Evolutionary conservation across 53 echinoderm and acorn worm species (phyloP).

Genomic region (Henricia sp.): DNA sequence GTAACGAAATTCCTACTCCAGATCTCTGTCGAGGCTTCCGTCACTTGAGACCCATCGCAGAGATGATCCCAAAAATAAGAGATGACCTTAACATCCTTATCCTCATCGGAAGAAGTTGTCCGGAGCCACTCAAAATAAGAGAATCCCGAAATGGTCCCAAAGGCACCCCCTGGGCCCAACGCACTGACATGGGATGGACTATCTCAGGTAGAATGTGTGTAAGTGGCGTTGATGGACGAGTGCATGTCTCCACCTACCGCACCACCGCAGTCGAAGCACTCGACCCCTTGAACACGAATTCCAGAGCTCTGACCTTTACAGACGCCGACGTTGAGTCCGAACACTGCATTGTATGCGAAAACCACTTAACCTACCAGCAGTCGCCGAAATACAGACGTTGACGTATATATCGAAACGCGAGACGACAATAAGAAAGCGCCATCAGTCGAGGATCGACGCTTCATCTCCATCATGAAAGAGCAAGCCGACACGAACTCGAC

Average conservation of each 20-base stretch:
- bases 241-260: conserved; percentile 35
- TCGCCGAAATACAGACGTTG: background rate
- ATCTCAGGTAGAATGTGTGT: conserved; percentile 61
- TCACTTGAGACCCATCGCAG: background rate
- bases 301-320: too few species aligned
- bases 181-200: conserved; percentile 67
- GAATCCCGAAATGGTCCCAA: conserved; percentile 59
- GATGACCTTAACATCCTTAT: conserved; percentile 52
- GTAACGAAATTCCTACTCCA: conserved; percentile 58
- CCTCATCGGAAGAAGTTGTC: conserved; percentile 66
- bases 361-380: background rate
- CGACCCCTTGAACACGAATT: too few species aligned
- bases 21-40: background rate
- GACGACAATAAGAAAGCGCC: background rate
- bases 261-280: conserved; percentile 11
- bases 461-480: conserved; percentile 35
- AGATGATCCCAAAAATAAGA: conserved; percentile 35
- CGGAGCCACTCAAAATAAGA: conserved; percentile 71
- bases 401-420: background rate
- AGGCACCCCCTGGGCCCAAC: conserved; percentile 70
- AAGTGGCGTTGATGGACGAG: conserved; percentile 3
- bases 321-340: conserved; percentile 4
- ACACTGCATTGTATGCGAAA: conserved; percentile 42
- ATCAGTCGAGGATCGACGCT: conserved; percentile 54
- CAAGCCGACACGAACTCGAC: conserved; percentile 39